A percentile compares a stretch with the other conserved stretches of the same genome.
Conservation (phyloP, 2,113 vertebrate species). For the Pseudorectes ferrugineus region DNA sequence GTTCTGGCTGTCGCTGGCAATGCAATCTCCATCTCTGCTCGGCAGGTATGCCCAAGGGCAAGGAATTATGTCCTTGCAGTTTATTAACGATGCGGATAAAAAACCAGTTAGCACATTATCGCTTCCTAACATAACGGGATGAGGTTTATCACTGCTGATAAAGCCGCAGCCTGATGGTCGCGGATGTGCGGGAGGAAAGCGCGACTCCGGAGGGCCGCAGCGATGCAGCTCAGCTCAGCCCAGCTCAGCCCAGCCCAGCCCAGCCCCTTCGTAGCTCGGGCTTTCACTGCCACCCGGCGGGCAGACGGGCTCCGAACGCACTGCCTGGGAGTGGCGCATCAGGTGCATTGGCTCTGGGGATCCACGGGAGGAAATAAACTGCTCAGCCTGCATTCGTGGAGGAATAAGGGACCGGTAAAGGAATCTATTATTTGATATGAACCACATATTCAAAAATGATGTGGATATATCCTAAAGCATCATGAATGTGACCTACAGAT, state of each 20-base stretch:
- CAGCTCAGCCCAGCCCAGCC: fast-evolving
- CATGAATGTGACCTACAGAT: not conserved
- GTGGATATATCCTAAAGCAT: not conserved
- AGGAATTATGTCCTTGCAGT: not conserved
- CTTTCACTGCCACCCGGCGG: constrained; percentile 37
- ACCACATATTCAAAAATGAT: not conserved
- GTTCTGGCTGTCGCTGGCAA: not conserved
- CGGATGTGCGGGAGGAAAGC: fast-evolving
- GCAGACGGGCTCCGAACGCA: fast-evolving
- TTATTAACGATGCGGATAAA: not conserved
- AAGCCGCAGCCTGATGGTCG: fast-evolving
- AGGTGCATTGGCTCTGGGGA: fast-evolving
- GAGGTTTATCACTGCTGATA: fast-evolving
- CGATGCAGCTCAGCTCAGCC: fast-evolving
- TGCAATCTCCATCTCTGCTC: not conserved
- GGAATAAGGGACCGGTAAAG: not conserved
- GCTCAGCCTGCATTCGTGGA: not conserved
- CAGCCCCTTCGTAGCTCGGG: not conserved
- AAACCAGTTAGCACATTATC: not conserved
- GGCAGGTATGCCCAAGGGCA: too few species aligned
- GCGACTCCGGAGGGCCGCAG: fast-evolving
- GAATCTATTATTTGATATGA: not conserved
- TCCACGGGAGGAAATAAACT: fast-evolving
- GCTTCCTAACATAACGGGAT: fast-evolving
- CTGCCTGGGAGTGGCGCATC: fast-evolving